Evolutionary conservation across 2,888 invertebrate species (phyloP), one percentile per base, ranked within the genome.

Genomic region (Ethmia dodecea): DNA sequence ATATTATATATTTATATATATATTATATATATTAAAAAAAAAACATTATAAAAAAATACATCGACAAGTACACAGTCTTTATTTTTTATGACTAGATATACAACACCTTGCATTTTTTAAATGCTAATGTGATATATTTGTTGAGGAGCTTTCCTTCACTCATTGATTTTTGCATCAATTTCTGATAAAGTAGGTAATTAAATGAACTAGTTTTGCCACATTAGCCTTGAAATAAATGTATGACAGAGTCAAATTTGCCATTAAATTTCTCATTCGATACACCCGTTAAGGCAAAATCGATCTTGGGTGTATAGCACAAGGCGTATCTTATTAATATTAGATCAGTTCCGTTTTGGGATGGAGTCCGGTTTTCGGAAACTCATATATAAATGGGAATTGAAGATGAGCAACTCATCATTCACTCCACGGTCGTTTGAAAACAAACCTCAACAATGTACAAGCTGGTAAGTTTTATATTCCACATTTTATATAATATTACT

Each of bases 381-480:
- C 28, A 34, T 56, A 56, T 56, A 56, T n/a, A 43, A 56, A 49
- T 38, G 33, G 20, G 28, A 12, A 27, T n/a, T 31, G 35, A 38
- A 37, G 44, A 42, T 46, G 45, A 40, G 33, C 33, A 28, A 24
- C 5, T 26, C 40, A 53, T 47, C 52, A 55, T 49, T 53, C 45
- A 44, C 43, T 47, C 41, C 31, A 28, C 33, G 34, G 38, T 38
- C 30, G 40, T 42, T 43, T 52, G 45, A 46, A 47, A 43, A 36
- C 26, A 20, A 42, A 34, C 40, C 31, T 13, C 45, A 37, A 47
- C 38, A 39, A 56, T 56, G 56, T 52, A 38, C 47, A 56, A 55
- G 34, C 42, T 55, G 54, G 55, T 55, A 42, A 55, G 51, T 40
- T n/a, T 26, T 5, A 18, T 5, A 18, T 18, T 18, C 18, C 18